Percentiles rank a stretch among this genome's conserved stretches.
phyloP scores from a whole-genome alignment of 2,113 vertebrate species.

The Monopterus albus region DNA sequence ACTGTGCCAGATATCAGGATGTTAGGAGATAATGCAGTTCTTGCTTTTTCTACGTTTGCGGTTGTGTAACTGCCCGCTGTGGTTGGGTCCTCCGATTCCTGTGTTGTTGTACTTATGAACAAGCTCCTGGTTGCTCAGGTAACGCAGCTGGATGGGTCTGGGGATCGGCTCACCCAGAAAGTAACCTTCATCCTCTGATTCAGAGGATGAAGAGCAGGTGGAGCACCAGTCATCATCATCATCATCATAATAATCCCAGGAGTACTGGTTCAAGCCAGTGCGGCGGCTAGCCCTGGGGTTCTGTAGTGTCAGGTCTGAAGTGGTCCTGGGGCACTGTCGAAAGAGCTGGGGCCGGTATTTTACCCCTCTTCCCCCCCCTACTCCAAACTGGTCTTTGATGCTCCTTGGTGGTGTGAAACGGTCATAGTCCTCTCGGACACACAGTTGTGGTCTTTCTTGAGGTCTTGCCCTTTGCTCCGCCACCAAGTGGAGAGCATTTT shows the following conservation, averaged over 20 bases:
- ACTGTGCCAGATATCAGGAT: conserved; percentile 5
- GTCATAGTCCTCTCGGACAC: conserved; percentile 92
- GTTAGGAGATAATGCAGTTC: conserved; percentile 98
- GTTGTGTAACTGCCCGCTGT: conserved; percentile 90
- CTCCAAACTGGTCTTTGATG: conserved; percentile 84
- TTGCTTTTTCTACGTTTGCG: conserved; percentile 98
- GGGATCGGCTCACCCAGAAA: conserved; percentile 97
- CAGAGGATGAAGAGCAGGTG: conserved; percentile 97
- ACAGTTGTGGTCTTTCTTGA: conserved; percentile 86
- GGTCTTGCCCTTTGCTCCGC: conserved; percentile 86
- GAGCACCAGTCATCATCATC: conserved; percentile 97
- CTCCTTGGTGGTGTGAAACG: conserved; percentile 88
- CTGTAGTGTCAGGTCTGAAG: conserved; percentile 95
- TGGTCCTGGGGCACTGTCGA: conserved; percentile 92
- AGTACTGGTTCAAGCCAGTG: conserved; percentile 88
- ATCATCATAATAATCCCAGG: conserved; percentile 86
- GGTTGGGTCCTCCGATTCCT: conserved; percentile 85
- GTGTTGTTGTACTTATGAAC: conserved; percentile 92
- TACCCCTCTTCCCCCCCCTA: conserved; percentile 61
- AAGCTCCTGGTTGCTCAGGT: conserved; percentile 94
- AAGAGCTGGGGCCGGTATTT: conserved; percentile 86
- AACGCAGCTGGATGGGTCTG: conserved; percentile 90
- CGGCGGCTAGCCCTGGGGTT: conserved; percentile 88
- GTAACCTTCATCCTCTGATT: conserved; percentile 98
- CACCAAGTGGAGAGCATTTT: conserved; percentile 94